Percentiles rank a stretch among this genome's conserved stretches.
phyloP scores from a whole-genome alignment of 2,888 invertebrate species.

The Actias luna region DNA sequence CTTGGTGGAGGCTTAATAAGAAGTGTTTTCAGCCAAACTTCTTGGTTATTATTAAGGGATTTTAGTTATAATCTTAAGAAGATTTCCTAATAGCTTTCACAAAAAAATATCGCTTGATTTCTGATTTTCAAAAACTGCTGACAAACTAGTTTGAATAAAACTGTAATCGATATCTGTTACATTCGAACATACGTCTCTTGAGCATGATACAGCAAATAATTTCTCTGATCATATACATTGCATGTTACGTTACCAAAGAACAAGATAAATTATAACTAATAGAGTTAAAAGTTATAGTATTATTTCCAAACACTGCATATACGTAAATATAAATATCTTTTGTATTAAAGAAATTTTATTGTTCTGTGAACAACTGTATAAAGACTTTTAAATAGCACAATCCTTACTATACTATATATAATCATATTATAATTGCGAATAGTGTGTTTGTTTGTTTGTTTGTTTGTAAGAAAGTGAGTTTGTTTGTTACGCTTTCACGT shows the following conservation, averaged over 20 bases:
- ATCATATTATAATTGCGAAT: no score
- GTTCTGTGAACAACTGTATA: background rate
- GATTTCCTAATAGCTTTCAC: no score
- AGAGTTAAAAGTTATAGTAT: background rate
- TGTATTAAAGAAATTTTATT: no score
- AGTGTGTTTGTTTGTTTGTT: no score
- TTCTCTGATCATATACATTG: conserved; percentile 24
- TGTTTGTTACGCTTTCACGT: no score
- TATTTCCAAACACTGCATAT: no score
- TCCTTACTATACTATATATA: no score
- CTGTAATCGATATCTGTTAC: conserved; percentile 33
- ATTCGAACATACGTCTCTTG: conserved; percentile 30
- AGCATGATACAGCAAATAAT: conserved; percentile 41
- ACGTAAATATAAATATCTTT: no score
- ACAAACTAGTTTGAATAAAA: conserved; percentile 37
- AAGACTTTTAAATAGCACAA: background rate
- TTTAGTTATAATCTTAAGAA: no score
- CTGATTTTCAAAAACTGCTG: conserved; percentile 40
- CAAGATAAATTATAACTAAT: background rate
- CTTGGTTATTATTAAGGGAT: background rate
- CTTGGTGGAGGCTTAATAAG: no score
- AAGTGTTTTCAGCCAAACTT: no score
- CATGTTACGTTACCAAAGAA: background rate
- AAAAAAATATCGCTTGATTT: conserved; percentile 30
- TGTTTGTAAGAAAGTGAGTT: no score